phyloP scores from a whole-genome alignment of 1,140 invertebrate genomes.

The Muscidifurax raptorellus region DNA sequence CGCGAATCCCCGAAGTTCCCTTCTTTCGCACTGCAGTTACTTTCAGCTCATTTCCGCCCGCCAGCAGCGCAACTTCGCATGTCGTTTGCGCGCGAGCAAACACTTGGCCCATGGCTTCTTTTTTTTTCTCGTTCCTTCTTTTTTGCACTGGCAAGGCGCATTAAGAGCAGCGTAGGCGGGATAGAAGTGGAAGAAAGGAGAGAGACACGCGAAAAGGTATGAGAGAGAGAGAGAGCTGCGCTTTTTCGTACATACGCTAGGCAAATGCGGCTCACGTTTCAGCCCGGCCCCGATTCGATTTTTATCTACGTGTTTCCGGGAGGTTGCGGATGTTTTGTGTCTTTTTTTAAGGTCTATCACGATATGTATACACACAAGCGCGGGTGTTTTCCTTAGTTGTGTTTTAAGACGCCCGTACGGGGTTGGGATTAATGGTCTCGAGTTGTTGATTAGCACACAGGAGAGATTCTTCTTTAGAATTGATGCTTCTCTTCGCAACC shows the following conservation, averaged over 20 bases:
- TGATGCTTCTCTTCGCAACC: too few relatives aligned
- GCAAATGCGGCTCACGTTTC: slow-evolving; percentile 34
- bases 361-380: too few relatives aligned
- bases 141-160: not conserved
- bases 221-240: not conserved
- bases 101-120: not conserved
- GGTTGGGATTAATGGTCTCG: too few relatives aligned
- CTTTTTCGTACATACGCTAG: not conserved
- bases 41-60: slow-evolving; percentile 50
- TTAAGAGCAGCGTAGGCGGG: not conserved
- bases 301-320: slow-evolving; percentile 5
- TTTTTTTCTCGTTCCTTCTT: slow-evolving; percentile 6
- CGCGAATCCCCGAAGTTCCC: slow-evolving; percentile 37
- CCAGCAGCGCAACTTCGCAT: slow-evolving; percentile 20
- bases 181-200: not conserved
- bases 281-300: slow-evolving; percentile 33
- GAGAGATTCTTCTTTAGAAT: too few relatives aligned
- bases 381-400: too few relatives aligned
- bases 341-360: not conserved
- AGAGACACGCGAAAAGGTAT: slow-evolving; percentile 25
- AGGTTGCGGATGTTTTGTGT: not conserved
- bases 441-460: too few relatives aligned
- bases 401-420: too few relatives aligned
- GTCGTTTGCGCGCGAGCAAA: slow-evolving; percentile 33
- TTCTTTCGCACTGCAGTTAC: slow-evolving; percentile 46